These are phyloP conservation scores for Polypedilum pembai DNA, from an alignment of 1,140 invertebrate genomes.

Conservation along the genomic window DNA sequence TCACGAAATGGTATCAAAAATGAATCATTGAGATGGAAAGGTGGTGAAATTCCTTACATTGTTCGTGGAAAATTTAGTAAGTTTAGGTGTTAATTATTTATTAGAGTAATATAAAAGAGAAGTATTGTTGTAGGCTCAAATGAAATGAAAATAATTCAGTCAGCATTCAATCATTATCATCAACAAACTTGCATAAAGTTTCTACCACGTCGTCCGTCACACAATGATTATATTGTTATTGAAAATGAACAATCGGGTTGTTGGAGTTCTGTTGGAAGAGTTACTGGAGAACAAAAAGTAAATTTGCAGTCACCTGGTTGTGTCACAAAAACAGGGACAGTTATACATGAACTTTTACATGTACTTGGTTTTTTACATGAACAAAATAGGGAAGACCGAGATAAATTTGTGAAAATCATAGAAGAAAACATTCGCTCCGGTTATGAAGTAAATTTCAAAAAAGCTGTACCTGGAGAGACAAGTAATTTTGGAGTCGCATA, in stretches of 20 bases:
- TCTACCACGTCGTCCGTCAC: constrained; percentile 48
- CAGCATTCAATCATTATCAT: constrained; percentile 60
- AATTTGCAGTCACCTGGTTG: constrained; percentile 65
- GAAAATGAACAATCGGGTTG: constrained; percentile 61
- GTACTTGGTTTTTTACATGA: constrained; percentile 79
- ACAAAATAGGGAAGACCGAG: constrained; percentile 71
- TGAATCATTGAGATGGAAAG: constrained; percentile 53
- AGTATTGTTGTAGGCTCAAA: too few species aligned
- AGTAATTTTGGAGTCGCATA: constrained; percentile 58
- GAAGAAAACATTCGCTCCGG: constrained; percentile 64
- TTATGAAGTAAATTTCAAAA: constrained; percentile 62
- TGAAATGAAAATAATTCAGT: constrained; percentile 46
- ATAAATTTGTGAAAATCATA: constrained; percentile 60
- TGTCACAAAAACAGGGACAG: constrained; percentile 60
- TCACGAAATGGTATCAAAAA: constrained; percentile 55
- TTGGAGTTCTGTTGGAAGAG: constrained; percentile 67
- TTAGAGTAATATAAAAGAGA: too few species aligned
- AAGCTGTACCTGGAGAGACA: constrained; percentile 48
- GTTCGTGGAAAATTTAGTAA: constrained; percentile 58
- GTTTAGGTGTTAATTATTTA: too few species aligned
- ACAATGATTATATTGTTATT: constrained; percentile 61
- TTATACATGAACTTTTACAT: constrained; percentile 78
- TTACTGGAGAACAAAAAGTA: constrained; percentile 55
- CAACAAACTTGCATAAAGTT: constrained; percentile 64
- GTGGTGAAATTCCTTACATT: constrained; percentile 60